Conservation (phyloP, 2,113 vertebrate genomes). For the human region GRCh38 chr11:85125501-85126000, state of each 20-base stretch:
- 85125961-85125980: not conserved
- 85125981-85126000: not conserved
- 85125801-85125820: not conserved
- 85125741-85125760: not conserved
- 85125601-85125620: not conserved
- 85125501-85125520: not conserved
- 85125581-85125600: conserved; percentile 6
- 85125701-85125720: not conserved
- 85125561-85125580: not conserved
- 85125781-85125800: not conserved
- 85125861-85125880: not conserved
- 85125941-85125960: not conserved
- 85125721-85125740: not conserved
- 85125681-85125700: not conserved
- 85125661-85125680: not conserved
- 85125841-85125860: not conserved
- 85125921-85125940: not conserved
- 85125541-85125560: not conserved
- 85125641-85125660: not conserved
- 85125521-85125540: conserved; percentile 38
- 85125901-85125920: not conserved
- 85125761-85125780: not conserved
- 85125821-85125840: too few species aligned
- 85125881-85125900: not conserved
- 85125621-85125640: not conserved